Base-by-base conservation (phyloP, 2,888 invertebrate genomes). In the Diplolepis rosae region DNA sequence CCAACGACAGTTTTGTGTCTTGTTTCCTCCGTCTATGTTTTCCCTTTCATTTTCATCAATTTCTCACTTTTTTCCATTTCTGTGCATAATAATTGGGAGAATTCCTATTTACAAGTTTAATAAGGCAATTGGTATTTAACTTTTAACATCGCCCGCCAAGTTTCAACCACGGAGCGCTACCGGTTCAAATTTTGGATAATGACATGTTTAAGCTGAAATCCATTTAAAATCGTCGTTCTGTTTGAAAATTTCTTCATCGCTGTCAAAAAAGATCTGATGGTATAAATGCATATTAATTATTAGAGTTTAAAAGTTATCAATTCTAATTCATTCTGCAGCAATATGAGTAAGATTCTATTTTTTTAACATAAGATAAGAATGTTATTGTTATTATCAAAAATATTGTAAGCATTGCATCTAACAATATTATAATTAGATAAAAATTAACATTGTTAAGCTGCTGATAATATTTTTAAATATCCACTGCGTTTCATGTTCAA, bases 1-100 rank as follows among this genome's bases (percentile, higher is more conserved):
- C n/a, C n/a, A n/a, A n/a, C 22, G 22, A 9, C 73, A 71, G 68
- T 66, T 69, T 69, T 69, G 72, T 74, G 68, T 32, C 4, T 30
- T 30, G 28, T 27, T 18, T 9, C 32, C 11, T 18, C 15, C 11
- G 48, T 11, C 18, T 9, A 4, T 32, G 13, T 28, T 28, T 6
- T 52, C 28, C 5, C 22, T 39, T 22, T 7, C n/a, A 24, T 39
- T 42, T 30, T 1, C 24, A 3, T 39, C n/a, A n/a, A n/a, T n/a
- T 24, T 24, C 3, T 13, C 2, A 28, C 1, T 32, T 32, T 18
- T 7, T 4, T 9, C 4, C 18, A 22, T 3, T 39, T 22, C 18
- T 28, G n/a, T 4, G 5, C 15, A n/a, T 28, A 3, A 15, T 7
- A 28, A 13, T 28, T 6, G 9, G 7, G 1, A 52, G 4, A 28